A percentile compares a stretch with the other conserved stretches of the same genome.
These are phyloP conservation scores for Caenorhabditis brenneri DNA, from an alignment of 1,140 invertebrate genomes.

Conservation along the genomic window DNA sequence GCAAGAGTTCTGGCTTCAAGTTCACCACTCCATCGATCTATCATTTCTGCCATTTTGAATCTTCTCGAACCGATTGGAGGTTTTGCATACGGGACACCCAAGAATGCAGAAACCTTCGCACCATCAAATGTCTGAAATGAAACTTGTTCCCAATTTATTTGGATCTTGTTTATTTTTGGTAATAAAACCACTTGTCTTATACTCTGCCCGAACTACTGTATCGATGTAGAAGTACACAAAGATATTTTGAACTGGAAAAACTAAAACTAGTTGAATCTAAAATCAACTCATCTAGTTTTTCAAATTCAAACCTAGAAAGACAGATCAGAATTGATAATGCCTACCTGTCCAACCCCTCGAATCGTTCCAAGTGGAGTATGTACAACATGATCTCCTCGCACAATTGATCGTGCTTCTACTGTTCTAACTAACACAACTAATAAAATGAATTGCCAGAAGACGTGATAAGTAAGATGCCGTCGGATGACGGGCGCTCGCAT, in stretches of 20 bases:
- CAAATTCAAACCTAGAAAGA: too few species aligned
- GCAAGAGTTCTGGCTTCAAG: conserved; percentile 61
- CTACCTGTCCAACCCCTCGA: conserved; percentile 58
- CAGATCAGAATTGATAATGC: background rate
- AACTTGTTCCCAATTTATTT: background rate
- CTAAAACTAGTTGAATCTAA: too few species aligned
- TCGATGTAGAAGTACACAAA: too few species aligned
- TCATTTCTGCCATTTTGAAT: conserved; percentile 60
- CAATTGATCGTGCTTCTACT: background rate
- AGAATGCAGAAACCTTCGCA: conserved; percentile 56
- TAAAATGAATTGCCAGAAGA: background rate
- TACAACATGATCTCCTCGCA: conserved; percentile 51
- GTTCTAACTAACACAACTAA: background rate
- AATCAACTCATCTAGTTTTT: too few species aligned
- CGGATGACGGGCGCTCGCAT: conserved; percentile 31
- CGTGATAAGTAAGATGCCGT: conserved; percentile 34
- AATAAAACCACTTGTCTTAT: too few species aligned
- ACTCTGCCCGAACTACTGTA: too few species aligned
- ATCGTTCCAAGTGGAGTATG: conserved; percentile 60
- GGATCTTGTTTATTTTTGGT: background rate
- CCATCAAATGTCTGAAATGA: conserved; percentile 63
- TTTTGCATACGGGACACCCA: conserved; percentile 69
- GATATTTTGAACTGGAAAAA: too few species aligned
- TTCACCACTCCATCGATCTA: conserved; percentile 57
- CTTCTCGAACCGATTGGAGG: conserved; percentile 61